Base-by-base conservation (phyloP, 2,797 vertebrate species). In the Phrynocephalus forsythii region DNA sequence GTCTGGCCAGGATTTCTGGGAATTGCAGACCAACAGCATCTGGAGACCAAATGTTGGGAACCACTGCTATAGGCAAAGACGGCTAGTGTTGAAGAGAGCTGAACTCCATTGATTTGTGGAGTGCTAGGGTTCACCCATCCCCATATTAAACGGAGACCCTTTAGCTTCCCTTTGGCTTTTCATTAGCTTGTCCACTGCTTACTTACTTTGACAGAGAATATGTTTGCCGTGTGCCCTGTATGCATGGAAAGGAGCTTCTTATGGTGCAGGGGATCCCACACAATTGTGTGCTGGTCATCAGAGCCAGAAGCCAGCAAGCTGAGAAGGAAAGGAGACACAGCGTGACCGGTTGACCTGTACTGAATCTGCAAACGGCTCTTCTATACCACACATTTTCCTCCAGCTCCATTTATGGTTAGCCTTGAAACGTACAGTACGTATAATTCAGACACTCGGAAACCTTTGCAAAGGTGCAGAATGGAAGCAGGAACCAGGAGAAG, bases 211-310 rank as follows among this genome's bases (percentile, higher is more conserved):
- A 99, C 99, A 89, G 99, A 99, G 94, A 99, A 99, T 94, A 99
- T 99, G 96, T 99, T 99, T 91, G 99, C 99, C 13, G 99, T 98
- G 84, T 99, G 99, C 79, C 99, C 99, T 1, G 99, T 99, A 95
- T 99, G 99, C 99, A 99, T 99, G 96, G 98, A 98, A 84, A 98
- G 98, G 81, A 99, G 97, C 94, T 99, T 99, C 96, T 98, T 99
- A 95, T 99, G 98, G 95, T 97, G 97, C 93, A 99, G 97, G 1
- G 99, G 98, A 96, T 99, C 99, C 99, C 99, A 99, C 93, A 99
- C 97, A 93, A 99, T 99, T 44, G 98, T 98, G 85, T 99, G 98
- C 94, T 99, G 99, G 95, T 99, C 99, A 91, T 99, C 99, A 5
- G 99, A 99, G 90, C 99, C 99, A 11, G 99, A 99, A 84, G 99